Percentiles rank a stretch among this genome's conserved stretches.
Conservation (phyloP, 2,797 vertebrate species). For the Hyperoplus immaculatus region DNA sequence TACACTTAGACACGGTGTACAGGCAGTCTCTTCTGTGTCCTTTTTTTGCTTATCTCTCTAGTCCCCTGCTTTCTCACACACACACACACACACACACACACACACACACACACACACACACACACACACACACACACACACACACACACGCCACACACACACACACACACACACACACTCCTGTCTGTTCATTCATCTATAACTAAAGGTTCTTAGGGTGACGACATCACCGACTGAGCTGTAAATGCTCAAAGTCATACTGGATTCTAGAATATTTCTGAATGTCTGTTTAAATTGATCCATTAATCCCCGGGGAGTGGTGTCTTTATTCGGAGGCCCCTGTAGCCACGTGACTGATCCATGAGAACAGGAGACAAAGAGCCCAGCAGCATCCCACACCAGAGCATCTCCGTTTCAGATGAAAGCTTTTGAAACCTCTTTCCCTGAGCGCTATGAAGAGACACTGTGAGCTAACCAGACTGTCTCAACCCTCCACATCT, state of each 20-base stretch:
- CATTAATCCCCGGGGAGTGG: constrained; percentile 34
- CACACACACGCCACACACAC: constrained; percentile 38
- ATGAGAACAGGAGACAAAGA: constrained; percentile 35
- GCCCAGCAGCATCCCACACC: constrained; percentile 23
- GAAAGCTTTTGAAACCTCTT: constrained; percentile 43
- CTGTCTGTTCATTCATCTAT: constrained; percentile 38
- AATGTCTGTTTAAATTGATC: constrained; percentile 54
- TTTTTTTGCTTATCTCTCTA: constrained; percentile 56
- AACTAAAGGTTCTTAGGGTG: constrained; percentile 52
- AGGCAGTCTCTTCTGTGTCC: constrained; percentile 39
- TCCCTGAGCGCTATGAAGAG: constrained; percentile 63
- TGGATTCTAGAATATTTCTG: constrained; percentile 50
- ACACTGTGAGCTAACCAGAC: constrained; percentile 81
- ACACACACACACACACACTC: constrained; percentile 41
- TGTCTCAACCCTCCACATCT: constrained; percentile 50
- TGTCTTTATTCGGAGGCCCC: constrained; percentile 17
- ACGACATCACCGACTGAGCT: constrained; percentile 53
- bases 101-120: constrained; percentile 35
- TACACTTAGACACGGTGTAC: constrained; percentile 56
- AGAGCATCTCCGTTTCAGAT: constrained; percentile 17
- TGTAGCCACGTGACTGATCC: constrained; percentile 38
- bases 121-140: constrained; percentile 40
- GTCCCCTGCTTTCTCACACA: constrained; percentile 36
- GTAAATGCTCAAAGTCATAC: constrained; percentile 48
- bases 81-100: constrained; percentile 27